Base-by-base conservation (phyloP, 2,888 invertebrate genomes). In the Scrobipalpa atriplicella region DNA sequence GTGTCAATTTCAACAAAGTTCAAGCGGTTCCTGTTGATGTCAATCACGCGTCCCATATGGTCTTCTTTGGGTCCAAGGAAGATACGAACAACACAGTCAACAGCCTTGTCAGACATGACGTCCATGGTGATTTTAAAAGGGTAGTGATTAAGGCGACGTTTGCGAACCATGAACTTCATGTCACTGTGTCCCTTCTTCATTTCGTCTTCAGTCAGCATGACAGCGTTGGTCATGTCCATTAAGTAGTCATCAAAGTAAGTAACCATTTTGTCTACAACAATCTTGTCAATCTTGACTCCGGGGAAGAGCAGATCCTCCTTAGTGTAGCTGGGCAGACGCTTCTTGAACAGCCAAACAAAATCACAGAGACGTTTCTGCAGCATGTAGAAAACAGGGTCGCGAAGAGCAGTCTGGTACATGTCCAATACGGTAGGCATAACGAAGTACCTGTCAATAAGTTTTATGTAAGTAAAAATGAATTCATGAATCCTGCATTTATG, bases 381-480 rank as follows among this genome's bases (percentile, higher is more conserved):
- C 72, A 94, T 93, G 83, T 95, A 96, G 93, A 95, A 96, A 60
- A 95, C 93, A 29, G 96, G 96, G 80, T 96, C 96, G 70, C 96
- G 95, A 71, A 95, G 85, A 74, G 94, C 94, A 8, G 95, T 95
- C 76, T 94, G 93, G 78, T 94, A 94, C 71, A 93, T 89, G 75
- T 95, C 94, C 72, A 95, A 84, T 1, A 94, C 90, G 8, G 94
- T 90, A n/a, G 95, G 94, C 10, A 89, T 80, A 1, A 93, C 85
- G 70, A 93, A 93, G 78, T 93, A 91, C 16, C 92, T 89, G 75
- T 71, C 81, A 58, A 58, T 8, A 0, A 58, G n/a, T 38, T n/a
- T 21, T 11, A 54, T 1, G 18, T 13, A 0, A 56, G 19, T 36
- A 36, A 36, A 5, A 2, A 36, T 6, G 36, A 51, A 16, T 51